These are phyloP conservation scores for Gymnodraco acuticeps DNA, from an alignment of 2,797 vertebrate genomes.

Conservation along the genomic window DNA sequence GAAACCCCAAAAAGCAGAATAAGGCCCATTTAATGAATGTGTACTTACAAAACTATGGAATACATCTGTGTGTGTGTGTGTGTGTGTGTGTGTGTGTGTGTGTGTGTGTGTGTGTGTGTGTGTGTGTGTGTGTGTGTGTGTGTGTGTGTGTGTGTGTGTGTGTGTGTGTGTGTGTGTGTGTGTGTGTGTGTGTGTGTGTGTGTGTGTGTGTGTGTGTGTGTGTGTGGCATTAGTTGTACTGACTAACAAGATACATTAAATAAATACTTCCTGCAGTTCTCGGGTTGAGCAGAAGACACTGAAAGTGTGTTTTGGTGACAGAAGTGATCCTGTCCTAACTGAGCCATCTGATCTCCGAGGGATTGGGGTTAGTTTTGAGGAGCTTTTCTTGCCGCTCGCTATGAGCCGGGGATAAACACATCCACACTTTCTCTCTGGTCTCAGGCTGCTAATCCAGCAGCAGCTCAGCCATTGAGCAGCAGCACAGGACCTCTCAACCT, in stretches of 20 bases:
- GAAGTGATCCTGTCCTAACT: background rate
- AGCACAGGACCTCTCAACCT: constrained; percentile 62
- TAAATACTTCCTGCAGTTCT: background rate
- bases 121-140: no score
- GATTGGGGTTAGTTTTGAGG: constrained; percentile 67
- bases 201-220: no score
- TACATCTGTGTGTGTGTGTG: no score
- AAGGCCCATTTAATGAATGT: no score
- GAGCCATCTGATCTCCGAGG: constrained; percentile 44
- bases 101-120: no score
- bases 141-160: no score
- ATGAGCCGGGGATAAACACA: constrained; percentile 70
- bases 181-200: no score
- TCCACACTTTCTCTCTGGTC: constrained; percentile 62
- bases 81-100: no score
- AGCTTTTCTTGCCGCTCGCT: constrained; percentile 61
- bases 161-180: no score
- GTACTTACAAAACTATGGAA: no score
- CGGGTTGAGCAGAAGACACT: background rate
- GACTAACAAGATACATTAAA: background rate
- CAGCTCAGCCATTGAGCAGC: constrained; percentile 65
- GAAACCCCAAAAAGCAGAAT: no score
- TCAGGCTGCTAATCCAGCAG: constrained; percentile 70
- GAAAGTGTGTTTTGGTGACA: constrained; percentile 24
- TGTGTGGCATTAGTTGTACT: background rate